Evolutionary conservation across 1,140 invertebrate species (phyloP), one percentile per base, ranked within the genome.

Genomic region (Ridgeia piscesae): DNA sequence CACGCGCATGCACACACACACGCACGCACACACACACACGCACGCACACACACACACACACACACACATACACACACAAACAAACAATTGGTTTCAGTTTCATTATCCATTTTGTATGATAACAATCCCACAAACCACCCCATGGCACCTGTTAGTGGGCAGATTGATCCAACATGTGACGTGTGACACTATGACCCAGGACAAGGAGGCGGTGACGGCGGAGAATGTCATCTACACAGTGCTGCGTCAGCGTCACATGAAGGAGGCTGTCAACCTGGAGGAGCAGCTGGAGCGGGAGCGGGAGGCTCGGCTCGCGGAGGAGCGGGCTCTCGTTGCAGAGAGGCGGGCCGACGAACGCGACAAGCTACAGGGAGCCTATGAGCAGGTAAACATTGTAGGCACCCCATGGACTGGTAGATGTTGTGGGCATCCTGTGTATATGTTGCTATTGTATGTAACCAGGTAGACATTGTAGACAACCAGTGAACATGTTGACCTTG

Each of bases 221-320:
- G 95, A 95, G 93, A 95, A 95, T 93, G 94, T 95, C 93, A 94
- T 95, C 88, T 95, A 95, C 93, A 94, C 94, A 9, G 95, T 95
- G 1, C 93, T 95, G 34, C 92, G 95, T 89, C 95, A 95, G 93
- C 94, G 95, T 34, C 95, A 95, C 94, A 94, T 95, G 35, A 95
- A 95, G 93, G 95, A 95, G 92, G 95, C 95, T 88, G 94, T 95
- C 34, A 95, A 95, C 92, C 93, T 95, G 34, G 95, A 95, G 88
- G 95, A 95, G 33, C 95, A 95, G 92, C 92, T 95, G 33, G 94
- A 94, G 33, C 92, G 93, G 33, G 94, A 94, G 91, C 92, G 94
- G 33, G 94, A 94, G 33, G 95, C 94, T 27, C 94, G 94, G 8
- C 92, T 94, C n/a, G 93, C 93, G 21, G 93, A 93, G 50, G 93